These are phyloP conservation scores for Threskiornis aethiopicus DNA, from an alignment of 2,797 vertebrate genomes.

Conservation along the genomic window DNA sequence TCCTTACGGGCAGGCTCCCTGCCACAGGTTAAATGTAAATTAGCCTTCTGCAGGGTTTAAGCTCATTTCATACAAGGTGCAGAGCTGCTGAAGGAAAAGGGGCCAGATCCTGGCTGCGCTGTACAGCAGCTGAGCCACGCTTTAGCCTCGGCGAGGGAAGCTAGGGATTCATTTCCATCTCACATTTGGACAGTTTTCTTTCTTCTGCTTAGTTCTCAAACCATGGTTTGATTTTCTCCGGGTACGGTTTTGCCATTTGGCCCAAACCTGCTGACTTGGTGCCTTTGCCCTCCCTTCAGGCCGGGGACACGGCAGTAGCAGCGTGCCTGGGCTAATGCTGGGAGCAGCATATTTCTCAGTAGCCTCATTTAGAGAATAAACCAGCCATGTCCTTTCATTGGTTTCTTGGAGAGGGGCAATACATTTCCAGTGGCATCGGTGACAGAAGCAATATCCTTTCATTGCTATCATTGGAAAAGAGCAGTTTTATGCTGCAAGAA, in stretches of 20 bases:
- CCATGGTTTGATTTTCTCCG: neutral
- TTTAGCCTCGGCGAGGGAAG: neutral
- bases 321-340: neutral
- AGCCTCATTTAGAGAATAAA: slow-evolving; percentile 38
- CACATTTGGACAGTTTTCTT: neutral
- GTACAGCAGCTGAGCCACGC: neutral
- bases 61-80: neutral
- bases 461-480: slow-evolving; percentile 38
- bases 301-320: neutral
- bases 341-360: neutral
- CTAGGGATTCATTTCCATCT: neutral
- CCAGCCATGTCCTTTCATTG: slow-evolving; percentile 45
- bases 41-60: neutral
- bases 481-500: slow-evolving; percentile 2
- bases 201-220: neutral
- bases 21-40: slow-evolving; percentile 17
- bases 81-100: neutral
- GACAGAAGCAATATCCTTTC: slow-evolving; percentile 64
- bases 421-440: slow-evolving; percentile 50
- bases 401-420: slow-evolving; percentile 25
- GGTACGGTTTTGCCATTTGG: neutral
- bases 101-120: neutral
- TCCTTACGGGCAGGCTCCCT: slow-evolving; percentile 37
- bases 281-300: neutral
- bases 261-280: neutral